These are phyloP conservation scores for Neoaliturus tenellus DNA, from an alignment of 2,888 invertebrate species.

Conservation along the genomic window DNA sequence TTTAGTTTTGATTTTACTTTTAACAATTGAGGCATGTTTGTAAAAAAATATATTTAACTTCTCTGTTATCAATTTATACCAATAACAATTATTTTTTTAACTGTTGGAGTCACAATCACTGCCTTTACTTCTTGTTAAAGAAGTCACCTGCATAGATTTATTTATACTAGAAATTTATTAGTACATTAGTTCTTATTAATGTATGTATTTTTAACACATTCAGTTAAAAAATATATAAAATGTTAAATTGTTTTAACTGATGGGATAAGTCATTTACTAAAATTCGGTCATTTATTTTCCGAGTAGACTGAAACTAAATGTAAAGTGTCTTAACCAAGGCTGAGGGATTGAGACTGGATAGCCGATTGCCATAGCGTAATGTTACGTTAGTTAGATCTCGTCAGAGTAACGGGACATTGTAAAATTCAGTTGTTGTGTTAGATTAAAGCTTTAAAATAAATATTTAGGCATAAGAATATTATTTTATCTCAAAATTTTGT, in stretches of 20 bases:
- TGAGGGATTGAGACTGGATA: conserved; percentile 43
- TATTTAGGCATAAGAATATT: conserved; percentile 12
- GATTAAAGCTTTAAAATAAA: conserved; percentile 34
- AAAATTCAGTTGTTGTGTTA: conserved; percentile 34
- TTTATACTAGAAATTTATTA: neutral
- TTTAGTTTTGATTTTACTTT: no score
- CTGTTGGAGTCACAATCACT: neutral
- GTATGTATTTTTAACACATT: neutral
- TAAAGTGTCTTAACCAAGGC: conserved; percentile 52
- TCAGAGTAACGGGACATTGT: neutral
- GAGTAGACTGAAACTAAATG: conserved; percentile 36
- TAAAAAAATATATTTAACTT: no score
- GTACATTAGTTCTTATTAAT: neutral
- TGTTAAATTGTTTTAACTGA: conserved; percentile 15
- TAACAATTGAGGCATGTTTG: no score
- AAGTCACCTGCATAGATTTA: neutral
- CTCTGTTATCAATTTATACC: no score
- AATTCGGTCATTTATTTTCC: conserved; percentile 32
- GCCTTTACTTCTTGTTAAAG: neutral
- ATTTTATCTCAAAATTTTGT: conserved; percentile 29
- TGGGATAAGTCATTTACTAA: neutral
- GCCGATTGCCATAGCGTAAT: conserved; percentile 34
- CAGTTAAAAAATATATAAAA: neutral
- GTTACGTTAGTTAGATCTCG: conserved; percentile 24
- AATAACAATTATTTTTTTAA: no score